Base-by-base conservation (phyloP, 2,888 invertebrate species). In the Drosophila birchii region DNA sequence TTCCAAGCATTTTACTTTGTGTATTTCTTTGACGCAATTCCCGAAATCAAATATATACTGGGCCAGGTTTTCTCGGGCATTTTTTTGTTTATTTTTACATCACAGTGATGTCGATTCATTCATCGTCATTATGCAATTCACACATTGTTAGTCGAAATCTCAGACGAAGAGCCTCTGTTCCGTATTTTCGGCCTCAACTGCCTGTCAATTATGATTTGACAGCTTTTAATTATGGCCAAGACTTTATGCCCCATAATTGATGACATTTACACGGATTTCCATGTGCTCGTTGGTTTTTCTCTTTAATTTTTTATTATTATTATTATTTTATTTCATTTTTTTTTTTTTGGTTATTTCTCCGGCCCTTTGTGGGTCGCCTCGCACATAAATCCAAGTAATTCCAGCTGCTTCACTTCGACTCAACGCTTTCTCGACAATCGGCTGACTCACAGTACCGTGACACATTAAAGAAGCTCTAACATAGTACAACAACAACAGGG, bases 171-270 rank as follows among this genome's bases (percentile, higher is more conserved):
- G 49, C 32, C 61, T 34, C 32, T 11, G 12, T 26, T 59, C 62
- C 56, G 23, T 38, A 16, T 47, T 38, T 38, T 51, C 54, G 45
- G 44, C 39, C 62, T 60, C 47, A 69, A 43, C 56, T 49, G 70
- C 59, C 53, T 41, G 67, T 73, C 87, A 78, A 86, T 88, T 88
- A 86, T 86, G 69, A 78, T 77, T 87, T 84, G 89, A 84, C 87
- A 66, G 89, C 81, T 77, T 84, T 84, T 81, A 84, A 84, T 84
- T 88, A 86, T 76, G 54, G 36, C 44, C 53, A n/a, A 44, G 34
- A 73, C 53, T 63, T 66, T 72, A 68, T 66, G 63, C 62, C 70
- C 47, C 53, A 78, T 88, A 81, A 83, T 83, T 85, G 86, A 87
- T 85, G 88, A 78, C 67, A 87, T 74, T 78, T 78, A 64, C 67